A percentile compares a stretch with the other conserved stretches of the same genome.
Conservation (phyloP, 2,888 invertebrate species). For the Philhelius pedissequus region DNA sequence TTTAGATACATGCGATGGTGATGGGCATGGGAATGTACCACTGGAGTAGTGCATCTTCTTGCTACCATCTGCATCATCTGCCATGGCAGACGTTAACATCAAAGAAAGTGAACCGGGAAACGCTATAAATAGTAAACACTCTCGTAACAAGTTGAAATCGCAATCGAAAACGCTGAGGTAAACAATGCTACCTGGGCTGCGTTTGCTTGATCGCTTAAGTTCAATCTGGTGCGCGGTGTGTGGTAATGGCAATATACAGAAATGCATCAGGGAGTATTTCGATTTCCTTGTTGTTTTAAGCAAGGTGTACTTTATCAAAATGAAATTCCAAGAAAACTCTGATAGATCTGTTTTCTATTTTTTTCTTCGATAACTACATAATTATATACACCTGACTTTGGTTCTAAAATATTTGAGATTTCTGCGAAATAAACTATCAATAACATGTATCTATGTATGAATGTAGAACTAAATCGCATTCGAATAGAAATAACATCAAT, state of each 20-base stretch:
- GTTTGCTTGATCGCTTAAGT: not conserved
- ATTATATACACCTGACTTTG: not conserved
- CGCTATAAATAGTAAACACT: conserved; percentile 38
- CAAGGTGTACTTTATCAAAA: conserved; percentile 8
- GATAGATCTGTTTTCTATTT: too few relatives aligned
- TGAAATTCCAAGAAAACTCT: conserved; percentile 10
- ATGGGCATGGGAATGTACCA: conserved; percentile 21
- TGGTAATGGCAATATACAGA: not conserved
- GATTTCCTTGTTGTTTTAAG: conserved; percentile 5
- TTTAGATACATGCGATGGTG: too few relatives aligned
- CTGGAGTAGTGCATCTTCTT: not conserved
- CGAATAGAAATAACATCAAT: not conserved
- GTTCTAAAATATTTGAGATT: not conserved
- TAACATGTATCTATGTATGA: too few relatives aligned
- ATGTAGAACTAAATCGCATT: not conserved
- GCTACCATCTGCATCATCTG: conserved; percentile 8
- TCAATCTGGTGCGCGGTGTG: not conserved
- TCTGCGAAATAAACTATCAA: not conserved
- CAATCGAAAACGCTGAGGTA: conserved; percentile 10
- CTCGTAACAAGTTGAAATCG: conserved; percentile 21
- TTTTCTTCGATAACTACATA: not conserved
- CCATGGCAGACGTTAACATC: conserved; percentile 31
- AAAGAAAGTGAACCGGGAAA: conserved; percentile 59
- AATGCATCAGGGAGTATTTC: not conserved
- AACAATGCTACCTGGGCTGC: not conserved